These are phyloP conservation scores for Acanthopagrus latus DNA, from an alignment of 2,797 vertebrate genomes.

Conservation along the genomic window DNA sequence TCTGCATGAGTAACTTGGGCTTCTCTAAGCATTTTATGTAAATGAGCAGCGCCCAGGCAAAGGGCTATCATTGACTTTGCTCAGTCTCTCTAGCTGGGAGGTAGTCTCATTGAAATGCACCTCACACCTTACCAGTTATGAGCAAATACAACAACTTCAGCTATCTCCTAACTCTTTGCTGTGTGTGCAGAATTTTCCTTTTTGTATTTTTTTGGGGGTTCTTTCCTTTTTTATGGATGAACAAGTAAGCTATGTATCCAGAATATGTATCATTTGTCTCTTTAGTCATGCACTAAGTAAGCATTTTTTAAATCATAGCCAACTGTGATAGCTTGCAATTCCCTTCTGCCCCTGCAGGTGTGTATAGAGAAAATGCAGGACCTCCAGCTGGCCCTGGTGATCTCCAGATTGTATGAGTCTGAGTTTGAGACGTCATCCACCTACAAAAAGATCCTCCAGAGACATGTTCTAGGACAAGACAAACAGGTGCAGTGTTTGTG, in stretches of 20 bases:
- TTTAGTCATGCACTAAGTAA: constrained; percentile 15
- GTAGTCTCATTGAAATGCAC: constrained; percentile 77
- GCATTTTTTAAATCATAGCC: not conserved
- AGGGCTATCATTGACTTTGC: constrained; percentile 75
- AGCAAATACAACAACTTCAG: constrained; percentile 39
- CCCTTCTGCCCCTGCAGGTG: constrained; percentile 85
- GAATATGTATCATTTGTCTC: too few species aligned
- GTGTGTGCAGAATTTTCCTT: constrained; percentile 17
- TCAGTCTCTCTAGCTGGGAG: constrained; percentile 61
- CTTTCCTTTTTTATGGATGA: constrained; percentile 1
- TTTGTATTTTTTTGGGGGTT: not conserved
- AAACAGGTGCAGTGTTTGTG: constrained; percentile 71
- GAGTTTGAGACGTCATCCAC: constrained; percentile 94
- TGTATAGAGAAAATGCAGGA: constrained; percentile 98
- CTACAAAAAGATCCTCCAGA: constrained; percentile 93
- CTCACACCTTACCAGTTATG: constrained; percentile 54
- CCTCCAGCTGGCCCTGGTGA: constrained; percentile 95
- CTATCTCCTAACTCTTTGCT: constrained; percentile 37
- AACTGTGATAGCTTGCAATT: constrained; percentile 17
- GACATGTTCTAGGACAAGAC: constrained; percentile 90
- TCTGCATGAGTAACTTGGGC: constrained; percentile 66
- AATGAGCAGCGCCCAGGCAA: constrained; percentile 66
- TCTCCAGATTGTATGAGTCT: constrained; percentile 94
- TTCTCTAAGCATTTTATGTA: constrained; percentile 74
- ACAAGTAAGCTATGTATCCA: not conserved